Base-by-base conservation (phyloP, 2,113 vertebrate species). In the Malurus alboscapulatus region DNA sequence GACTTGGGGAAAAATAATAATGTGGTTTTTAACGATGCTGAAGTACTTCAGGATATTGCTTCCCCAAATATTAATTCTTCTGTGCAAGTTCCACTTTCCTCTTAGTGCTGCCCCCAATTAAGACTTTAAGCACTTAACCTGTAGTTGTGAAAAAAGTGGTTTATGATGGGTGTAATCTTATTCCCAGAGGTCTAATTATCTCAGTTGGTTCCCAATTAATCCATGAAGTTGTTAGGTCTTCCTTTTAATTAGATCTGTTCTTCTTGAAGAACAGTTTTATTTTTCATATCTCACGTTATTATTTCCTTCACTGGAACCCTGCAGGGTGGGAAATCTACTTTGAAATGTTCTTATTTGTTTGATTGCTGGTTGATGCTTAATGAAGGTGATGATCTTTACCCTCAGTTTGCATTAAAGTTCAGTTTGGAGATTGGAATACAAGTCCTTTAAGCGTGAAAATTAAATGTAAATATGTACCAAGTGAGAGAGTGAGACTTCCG, bases 171-270 rank as follows among this genome's bases (percentile, higher is more conserved):
- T 98, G 98, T 98, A 98, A 98, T 99, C 98, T 98, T 98, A 98
- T 90, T 99, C 99, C 98, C 98, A 98, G 98, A 98, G 98, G 98
- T 98, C 98, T 98, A 98, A 99, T 99, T 99, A 99, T 98, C 98
- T 99, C 98, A 97, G 98, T 97, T 98, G 98, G 98, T 96, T 99
- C 95, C 98, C 99, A 99, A 99, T 99, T 99, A 99, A 99, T 99
- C 98, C 98, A 98, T 98, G 98, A 98, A 98, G 98, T 98, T 99
- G 98, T 98, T 99, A 98, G 98, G 98, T 97, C 98, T 96, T 98
- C 96, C 94, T 98, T 98, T 98, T 98, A 98, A 98, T 98, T 98
- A 98, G 97, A 98, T 97, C 97, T 97, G 91, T 97, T 97, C 95
- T 95, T 97, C 86, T 95, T 81, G 96, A 96, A 97, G 96, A 97